A percentile compares a stretch with the other conserved stretches of the same genome.
phyloP scores from a whole-genome alignment of 2,797 vertebrate species.

The Darevskia mixta region DNA sequence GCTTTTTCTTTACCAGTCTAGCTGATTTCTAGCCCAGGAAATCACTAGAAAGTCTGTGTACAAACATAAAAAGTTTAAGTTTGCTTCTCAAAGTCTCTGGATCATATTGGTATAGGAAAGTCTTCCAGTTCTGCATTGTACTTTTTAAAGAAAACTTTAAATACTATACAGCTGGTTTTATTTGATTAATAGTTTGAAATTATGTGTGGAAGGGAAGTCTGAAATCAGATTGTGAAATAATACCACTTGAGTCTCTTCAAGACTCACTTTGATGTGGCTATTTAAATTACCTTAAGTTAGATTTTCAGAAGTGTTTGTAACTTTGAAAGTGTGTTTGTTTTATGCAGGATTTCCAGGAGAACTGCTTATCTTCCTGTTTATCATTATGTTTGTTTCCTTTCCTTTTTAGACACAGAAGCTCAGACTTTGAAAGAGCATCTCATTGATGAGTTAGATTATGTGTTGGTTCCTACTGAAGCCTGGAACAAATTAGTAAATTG shows the following conservation, averaged over 20 bases:
- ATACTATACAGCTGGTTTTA: neutral
- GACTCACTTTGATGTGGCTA: neutral
- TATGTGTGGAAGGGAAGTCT: neutral
- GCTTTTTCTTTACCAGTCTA: too few species aligned
- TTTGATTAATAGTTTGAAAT: neutral
- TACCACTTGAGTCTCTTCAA: neutral
- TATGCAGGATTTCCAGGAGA: neutral
- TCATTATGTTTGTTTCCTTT: neutral
- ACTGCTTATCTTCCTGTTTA: neutral
- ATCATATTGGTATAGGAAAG: neutral
- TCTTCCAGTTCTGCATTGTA: neutral
- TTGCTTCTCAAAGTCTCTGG: neutral
- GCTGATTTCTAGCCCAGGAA: neutral
- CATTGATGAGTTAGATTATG: conserved; percentile 96
- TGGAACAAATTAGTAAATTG: conserved; percentile 93
- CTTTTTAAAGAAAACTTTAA: neutral
- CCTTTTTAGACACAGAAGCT: conserved; percentile 85
- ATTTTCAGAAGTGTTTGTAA: neutral
- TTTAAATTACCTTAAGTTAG: neutral
- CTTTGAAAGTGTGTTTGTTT: neutral
- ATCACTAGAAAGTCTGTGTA: neutral
- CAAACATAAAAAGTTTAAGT: neutral
- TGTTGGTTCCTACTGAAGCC: conserved; percentile 92
- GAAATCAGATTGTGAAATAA: neutral
- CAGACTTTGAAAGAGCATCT: conserved; percentile 94